These are phyloP conservation scores for Eupeodes latifasciatus DNA, from an alignment of 2,888 invertebrate genomes.

Conservation along the genomic window DNA sequence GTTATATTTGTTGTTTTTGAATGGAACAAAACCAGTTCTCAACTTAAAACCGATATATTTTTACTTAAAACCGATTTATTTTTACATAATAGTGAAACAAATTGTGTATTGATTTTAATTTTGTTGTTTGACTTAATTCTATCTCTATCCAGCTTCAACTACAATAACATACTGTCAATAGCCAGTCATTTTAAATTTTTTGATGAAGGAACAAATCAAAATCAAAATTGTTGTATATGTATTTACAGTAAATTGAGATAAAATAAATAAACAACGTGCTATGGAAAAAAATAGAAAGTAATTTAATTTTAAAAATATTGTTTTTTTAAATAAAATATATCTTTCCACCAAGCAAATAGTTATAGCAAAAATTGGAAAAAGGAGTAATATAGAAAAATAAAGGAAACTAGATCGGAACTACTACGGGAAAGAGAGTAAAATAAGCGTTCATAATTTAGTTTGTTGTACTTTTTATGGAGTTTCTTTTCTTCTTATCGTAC, in stretches of 20 bases:
- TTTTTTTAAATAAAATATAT: constrained; percentile 35
- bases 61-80: too few relatives aligned
- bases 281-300: constrained; percentile 32
- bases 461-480: constrained; percentile 70
- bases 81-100: too few relatives aligned
- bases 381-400: constrained; percentile 37
- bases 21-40: too few relatives aligned
- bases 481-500: neutral
- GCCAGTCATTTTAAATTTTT: constrained; percentile 29
- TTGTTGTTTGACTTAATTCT: too few relatives aligned
- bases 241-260: constrained; percentile 27
- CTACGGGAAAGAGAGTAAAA: constrained; percentile 73
- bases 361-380: constrained; percentile 51
- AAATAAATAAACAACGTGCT: constrained; percentile 56
- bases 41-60: too few relatives aligned
- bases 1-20: too few relatives aligned
- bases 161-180: too few relatives aligned
- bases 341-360: constrained; percentile 71
- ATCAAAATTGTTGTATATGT: constrained; percentile 8
- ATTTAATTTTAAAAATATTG: neutral
- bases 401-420: constrained; percentile 51
- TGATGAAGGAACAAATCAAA: constrained; percentile 34
- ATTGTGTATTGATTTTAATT: too few relatives aligned
- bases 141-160: too few relatives aligned
- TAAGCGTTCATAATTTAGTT: constrained; percentile 61